These are phyloP conservation scores for Martes martes DNA, from an alignment of 2,113 vertebrate genomes.

Conservation along the genomic window DNA sequence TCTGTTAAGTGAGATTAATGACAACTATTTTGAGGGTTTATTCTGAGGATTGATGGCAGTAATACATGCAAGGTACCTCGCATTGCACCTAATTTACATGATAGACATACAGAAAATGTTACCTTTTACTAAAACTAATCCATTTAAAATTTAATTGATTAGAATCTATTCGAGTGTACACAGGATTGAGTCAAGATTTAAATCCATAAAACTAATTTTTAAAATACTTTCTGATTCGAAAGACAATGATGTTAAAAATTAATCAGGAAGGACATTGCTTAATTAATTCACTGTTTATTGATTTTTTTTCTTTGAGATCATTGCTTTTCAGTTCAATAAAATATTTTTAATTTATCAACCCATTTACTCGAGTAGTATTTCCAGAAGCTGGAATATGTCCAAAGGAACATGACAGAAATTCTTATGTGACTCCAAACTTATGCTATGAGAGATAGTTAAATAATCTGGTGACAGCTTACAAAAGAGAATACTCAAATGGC, in stretches of 20 bases:
- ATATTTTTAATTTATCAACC: not conserved
- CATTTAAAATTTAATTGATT: constrained; percentile 16
- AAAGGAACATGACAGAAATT: not conserved
- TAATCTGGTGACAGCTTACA: not conserved
- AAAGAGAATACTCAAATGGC: not conserved
- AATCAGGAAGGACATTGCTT: not conserved
- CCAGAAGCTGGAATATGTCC: constrained; percentile 22
- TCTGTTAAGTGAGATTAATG: not conserved
- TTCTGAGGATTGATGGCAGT: not conserved
- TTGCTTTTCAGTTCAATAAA: constrained; percentile 25
- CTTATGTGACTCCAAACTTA: not conserved
- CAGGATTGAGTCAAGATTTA: not conserved
- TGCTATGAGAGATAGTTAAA: not conserved
- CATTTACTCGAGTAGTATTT: not conserved
- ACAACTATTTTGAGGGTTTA: not conserved
- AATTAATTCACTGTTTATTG: constrained; percentile 6
- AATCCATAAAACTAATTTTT: constrained; percentile 19
- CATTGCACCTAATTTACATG: not conserved
- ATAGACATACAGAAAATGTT: not conserved
- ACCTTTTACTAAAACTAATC: not conserved
- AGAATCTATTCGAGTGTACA: not conserved
- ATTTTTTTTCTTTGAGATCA: constrained; percentile 39
- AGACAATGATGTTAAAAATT: not conserved
- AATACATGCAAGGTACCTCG: not conserved
- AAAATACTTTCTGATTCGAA: constrained; percentile 12